phyloP scores from a whole-genome alignment of 2,113 vertebrate species.

The Drymodes brunneopygia region DNA sequence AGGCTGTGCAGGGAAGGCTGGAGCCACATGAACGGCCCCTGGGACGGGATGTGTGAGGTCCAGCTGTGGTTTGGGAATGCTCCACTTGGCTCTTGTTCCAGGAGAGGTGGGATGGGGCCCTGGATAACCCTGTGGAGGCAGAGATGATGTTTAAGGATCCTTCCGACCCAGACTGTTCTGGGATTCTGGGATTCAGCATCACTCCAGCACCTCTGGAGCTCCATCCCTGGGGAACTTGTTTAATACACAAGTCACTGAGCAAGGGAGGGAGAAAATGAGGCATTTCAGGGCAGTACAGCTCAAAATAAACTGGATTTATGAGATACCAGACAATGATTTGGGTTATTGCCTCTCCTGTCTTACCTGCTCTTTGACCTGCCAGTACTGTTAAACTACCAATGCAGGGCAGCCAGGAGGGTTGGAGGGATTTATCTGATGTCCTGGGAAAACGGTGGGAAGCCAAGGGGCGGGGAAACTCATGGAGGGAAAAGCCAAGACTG shows the following conservation, averaged over 20 bases:
- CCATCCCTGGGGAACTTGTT: neutral
- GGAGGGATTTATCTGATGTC: neutral
- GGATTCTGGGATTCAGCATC: neutral
- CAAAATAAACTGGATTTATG: neutral
- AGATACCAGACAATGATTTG: neutral
- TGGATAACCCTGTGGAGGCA: neutral
- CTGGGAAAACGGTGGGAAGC: neutral
- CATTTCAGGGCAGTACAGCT: neutral
- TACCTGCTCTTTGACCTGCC: neutral
- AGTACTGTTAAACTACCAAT: neutral
- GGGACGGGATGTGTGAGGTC: neutral
- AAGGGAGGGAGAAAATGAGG: neutral
- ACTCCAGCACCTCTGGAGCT: neutral
- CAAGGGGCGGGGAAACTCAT: neutral
- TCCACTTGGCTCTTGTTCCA: neutral
- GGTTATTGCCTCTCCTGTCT: neutral
- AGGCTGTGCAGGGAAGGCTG: neutral
- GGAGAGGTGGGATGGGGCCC: too few species aligned
- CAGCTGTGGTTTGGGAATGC: neutral
- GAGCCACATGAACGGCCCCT: rapidly evolving
- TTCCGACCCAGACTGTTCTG: neutral
- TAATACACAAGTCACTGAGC: neutral
- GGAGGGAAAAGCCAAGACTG: neutral
- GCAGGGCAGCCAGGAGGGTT: neutral
- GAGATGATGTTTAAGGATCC: neutral